Percentiles rank a stretch among this genome's conserved stretches.
Conservation (phyloP, 2,113 vertebrate species). For the Pungitius pungitius region DNA sequence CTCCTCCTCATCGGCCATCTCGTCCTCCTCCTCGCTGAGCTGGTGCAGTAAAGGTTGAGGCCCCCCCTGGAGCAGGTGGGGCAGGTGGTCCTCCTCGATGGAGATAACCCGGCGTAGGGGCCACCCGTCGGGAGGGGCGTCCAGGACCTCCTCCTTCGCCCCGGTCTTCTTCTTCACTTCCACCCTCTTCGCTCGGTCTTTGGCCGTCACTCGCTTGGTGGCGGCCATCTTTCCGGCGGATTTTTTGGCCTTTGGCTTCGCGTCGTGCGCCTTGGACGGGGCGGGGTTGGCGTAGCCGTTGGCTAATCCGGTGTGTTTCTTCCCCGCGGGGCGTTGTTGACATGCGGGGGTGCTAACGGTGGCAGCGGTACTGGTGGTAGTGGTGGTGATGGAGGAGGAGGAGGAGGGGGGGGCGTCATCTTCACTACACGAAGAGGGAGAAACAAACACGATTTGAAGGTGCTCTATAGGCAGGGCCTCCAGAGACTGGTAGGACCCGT, state of each 20-base stretch:
- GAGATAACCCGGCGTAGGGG: constrained; percentile 90
- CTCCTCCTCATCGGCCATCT: constrained; percentile 39
- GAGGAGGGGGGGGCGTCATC: constrained; percentile 48
- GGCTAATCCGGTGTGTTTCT: constrained; percentile 71
- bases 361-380: neutral
- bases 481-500: constrained; percentile 76
- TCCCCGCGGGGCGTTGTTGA: constrained; percentile 53
- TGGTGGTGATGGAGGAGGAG: neutral
- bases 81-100: constrained; percentile 93
- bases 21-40: constrained; percentile 81
- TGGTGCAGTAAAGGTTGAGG: constrained; percentile 75
- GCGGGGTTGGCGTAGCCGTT: constrained; percentile 55
- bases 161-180: constrained; percentile 47
- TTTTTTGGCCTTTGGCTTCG: constrained; percentile 51
- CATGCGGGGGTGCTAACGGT: constrained; percentile 39
- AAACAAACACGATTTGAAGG: constrained; percentile 79
- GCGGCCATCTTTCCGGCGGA: neutral
- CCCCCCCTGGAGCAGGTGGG: constrained; percentile 84
- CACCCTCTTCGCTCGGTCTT: constrained; percentile 36
- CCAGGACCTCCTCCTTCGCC: constrained; percentile 53
- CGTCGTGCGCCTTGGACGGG: constrained; percentile 15
- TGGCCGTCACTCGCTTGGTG: constrained; percentile 15
- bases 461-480: constrained; percentile 76
- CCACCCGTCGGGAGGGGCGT: constrained; percentile 63
- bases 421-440: constrained; percentile 75